Evolutionary conservation across 2,113 vertebrate genomes (phyloP).

Genomic region (Heloderma charlesbogerti): DNA sequence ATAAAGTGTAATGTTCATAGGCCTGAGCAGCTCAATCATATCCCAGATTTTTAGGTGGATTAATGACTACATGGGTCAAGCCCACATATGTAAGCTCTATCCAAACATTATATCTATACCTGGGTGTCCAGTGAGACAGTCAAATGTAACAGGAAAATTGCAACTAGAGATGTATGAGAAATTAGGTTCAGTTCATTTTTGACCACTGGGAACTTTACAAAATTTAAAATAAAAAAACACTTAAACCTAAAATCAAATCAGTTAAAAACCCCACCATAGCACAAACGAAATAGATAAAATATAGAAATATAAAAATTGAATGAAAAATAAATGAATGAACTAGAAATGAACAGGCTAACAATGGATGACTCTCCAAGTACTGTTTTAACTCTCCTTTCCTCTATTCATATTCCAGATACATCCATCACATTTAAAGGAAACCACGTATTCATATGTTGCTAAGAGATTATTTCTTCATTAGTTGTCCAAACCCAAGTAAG

Average conservation of each 20-base stretch:
- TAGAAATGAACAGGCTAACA: background rate
- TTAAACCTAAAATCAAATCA: too few species aligned
- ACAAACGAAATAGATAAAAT: too few species aligned
- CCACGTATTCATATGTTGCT: background rate
- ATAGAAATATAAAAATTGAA: too few species aligned
- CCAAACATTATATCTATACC: background rate
- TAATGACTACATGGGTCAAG: background rate
- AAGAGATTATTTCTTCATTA: background rate
- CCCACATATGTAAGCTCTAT: background rate
- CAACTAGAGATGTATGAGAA: too few species aligned
- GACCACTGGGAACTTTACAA: too few species aligned
- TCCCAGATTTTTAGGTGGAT: background rate
- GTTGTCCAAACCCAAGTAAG: background rate
- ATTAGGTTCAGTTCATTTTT: too few species aligned
- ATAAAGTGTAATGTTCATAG: background rate
- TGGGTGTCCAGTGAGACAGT: background rate
- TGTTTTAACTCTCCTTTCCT: background rate
- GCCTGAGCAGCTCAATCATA: background rate
- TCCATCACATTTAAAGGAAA: background rate
- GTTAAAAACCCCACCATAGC: too few species aligned
- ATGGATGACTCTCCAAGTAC: background rate
- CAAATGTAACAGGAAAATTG: too few species aligned
- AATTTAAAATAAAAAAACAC: too few species aligned
- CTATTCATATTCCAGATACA: background rate
- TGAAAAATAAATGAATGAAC: too few species aligned